phyloP scores from a whole-genome alignment of 2,113 vertebrate species.

The Ophiodon elongatus region DNA sequence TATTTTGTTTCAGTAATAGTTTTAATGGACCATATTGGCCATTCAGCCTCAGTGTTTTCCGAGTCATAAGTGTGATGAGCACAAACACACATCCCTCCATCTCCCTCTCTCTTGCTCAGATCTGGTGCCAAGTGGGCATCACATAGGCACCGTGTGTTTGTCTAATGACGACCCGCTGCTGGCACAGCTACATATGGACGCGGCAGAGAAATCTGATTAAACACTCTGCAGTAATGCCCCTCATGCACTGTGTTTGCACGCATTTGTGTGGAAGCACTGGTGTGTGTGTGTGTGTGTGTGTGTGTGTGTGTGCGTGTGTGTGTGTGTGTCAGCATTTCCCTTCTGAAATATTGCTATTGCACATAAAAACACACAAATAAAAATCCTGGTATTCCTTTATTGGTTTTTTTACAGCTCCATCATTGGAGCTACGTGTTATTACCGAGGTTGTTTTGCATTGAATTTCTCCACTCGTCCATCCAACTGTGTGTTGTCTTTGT shows the following conservation, averaged over 20 bases:
- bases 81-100: not conserved
- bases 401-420: not conserved
- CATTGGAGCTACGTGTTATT: not conserved
- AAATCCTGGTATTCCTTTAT: not conserved
- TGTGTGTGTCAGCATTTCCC: not conserved
- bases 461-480: not conserved
- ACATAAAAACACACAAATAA: not conserved
- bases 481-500: not conserved
- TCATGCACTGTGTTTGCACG: not conserved
- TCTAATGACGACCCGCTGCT: constrained; percentile 59
- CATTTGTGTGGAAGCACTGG: constrained; percentile 6
- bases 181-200: constrained; percentile 43
- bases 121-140: constrained; percentile 39
- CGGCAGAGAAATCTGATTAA: constrained; percentile 55
- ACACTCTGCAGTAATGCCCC: constrained; percentile 32
- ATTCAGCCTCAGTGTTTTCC: not conserved
- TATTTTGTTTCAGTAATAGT: not conserved
- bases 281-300: not conserved
- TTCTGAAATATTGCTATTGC: not conserved
- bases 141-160: constrained; percentile 32
- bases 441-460: not conserved
- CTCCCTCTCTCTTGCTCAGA: constrained; percentile 19
- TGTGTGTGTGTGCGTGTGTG: not conserved
- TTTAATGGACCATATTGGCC: not conserved
- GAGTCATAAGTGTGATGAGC: not conserved